Evolutionary conservation across 2,888 invertebrate species (phyloP).

Genomic region (Gandaritis pyraliata): DNA sequence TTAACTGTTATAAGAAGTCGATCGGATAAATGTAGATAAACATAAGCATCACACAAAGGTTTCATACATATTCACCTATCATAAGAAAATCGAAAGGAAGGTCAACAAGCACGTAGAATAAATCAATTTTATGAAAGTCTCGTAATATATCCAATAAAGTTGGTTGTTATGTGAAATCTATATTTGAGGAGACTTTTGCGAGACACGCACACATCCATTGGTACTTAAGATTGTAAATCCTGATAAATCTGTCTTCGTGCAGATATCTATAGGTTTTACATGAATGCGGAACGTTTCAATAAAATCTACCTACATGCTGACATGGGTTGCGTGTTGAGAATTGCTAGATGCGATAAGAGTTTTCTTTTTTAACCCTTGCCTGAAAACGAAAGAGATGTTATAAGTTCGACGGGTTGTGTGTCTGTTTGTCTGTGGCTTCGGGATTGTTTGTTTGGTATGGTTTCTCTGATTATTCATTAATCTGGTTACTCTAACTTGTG

Average conservation of each 20-base stretch:
- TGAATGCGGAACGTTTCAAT: slow-evolving; percentile 50
- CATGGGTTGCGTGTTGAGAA: slow-evolving; percentile 38
- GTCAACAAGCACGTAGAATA: slow-evolving; percentile 43
- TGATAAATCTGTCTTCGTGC: slow-evolving; percentile 63
- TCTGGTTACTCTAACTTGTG: too few species aligned
- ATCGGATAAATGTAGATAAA: too few species aligned
- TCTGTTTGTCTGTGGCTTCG: too few species aligned
- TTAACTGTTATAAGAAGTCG: too few species aligned
- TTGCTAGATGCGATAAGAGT: slow-evolving; percentile 6
- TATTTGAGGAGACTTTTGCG: slow-evolving; percentile 42
- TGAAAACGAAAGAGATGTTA: too few species aligned
- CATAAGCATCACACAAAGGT: not conserved
- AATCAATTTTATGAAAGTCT: slow-evolving; percentile 48
- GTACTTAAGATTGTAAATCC: slow-evolving; percentile 55
- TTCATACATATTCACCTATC: slow-evolving; percentile 2
- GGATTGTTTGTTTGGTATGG: too few species aligned
- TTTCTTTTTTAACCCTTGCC: slow-evolving; percentile 23
- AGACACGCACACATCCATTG: slow-evolving; percentile 55
- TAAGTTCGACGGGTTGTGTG: too few species aligned
- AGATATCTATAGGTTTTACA: slow-evolving; percentile 58
- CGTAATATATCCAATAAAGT: slow-evolving; percentile 45
- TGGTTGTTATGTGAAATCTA: slow-evolving; percentile 44
- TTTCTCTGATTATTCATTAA: too few species aligned
- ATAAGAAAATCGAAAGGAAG: slow-evolving; percentile 30
- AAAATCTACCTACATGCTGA: slow-evolving; percentile 47